Evolutionary conservation across 2,797 vertebrate genomes (phyloP).

Genomic region (Anabas testudineus): DNA sequence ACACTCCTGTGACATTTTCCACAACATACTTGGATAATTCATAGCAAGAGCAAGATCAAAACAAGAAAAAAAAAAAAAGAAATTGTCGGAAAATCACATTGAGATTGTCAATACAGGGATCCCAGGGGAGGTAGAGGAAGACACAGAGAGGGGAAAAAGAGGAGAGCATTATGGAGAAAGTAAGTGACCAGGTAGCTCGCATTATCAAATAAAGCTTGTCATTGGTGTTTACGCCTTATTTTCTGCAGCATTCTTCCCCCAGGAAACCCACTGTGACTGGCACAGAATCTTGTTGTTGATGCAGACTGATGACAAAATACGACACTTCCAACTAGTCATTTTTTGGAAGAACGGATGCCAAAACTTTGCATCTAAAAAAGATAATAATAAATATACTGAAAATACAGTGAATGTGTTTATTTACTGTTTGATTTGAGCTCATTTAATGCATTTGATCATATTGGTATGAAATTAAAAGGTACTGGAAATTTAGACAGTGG

Average conservation of each 20-base stretch:
- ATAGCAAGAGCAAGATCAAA: slow-evolving; percentile 68
- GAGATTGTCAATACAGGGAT: slow-evolving; percentile 54
- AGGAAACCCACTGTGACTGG: slow-evolving; percentile 30
- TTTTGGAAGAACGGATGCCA: neutral
- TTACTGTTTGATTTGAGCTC: neutral
- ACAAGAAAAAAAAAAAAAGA: slow-evolving; percentile 68
- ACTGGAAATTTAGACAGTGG: neutral
- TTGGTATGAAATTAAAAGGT: neutral
- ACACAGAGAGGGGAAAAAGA: slow-evolving; percentile 17
- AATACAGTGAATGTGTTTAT: neutral
- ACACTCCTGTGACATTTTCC: slow-evolving; percentile 63
- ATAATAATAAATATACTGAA: neutral
- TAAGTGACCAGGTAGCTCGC: slow-evolving; percentile 60
- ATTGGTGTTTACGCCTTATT: slow-evolving; percentile 47
- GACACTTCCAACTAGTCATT: slow-evolving; percentile 4
- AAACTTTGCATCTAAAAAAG: neutral
- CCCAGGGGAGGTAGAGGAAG: slow-evolving; percentile 45
- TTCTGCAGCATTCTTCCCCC: slow-evolving; percentile 22
- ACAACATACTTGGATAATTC: slow-evolving; percentile 73
- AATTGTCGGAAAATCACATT: slow-evolving; percentile 56
- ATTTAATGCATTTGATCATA: slow-evolving; percentile 8
- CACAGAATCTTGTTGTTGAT: slow-evolving; percentile 40
- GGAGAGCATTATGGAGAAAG: slow-evolving; percentile 37
- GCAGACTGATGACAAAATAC: slow-evolving; percentile 29
- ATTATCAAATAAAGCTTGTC: slow-evolving; percentile 53